These are phyloP conservation scores for Neodontobutis hainanensis DNA, from an alignment of 2,113 vertebrate species.

Conservation along the genomic window DNA sequence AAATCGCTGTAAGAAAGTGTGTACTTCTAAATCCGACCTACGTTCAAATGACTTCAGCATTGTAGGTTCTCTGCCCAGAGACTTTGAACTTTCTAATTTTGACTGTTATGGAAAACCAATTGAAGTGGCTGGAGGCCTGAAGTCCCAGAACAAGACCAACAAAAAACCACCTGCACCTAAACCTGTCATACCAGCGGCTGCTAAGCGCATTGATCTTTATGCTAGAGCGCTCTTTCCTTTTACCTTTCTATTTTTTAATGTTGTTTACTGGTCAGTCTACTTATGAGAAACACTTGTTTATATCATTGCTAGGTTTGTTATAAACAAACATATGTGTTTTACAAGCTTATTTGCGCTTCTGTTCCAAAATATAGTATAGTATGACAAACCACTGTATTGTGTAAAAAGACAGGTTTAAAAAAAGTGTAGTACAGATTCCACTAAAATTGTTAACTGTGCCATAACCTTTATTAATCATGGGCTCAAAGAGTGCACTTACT, in stretches of 20 bases:
- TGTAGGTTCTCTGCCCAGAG: constrained; percentile 94
- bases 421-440: no score
- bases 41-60: constrained; percentile 98
- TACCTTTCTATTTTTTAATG: constrained; percentile 96
- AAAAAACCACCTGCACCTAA: constrained; percentile 94
- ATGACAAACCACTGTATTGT: no score
- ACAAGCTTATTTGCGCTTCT: no score
- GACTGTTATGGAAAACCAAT: constrained; percentile 99
- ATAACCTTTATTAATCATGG: no score
- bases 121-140: constrained; percentile 86
- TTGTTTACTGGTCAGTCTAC: constrained; percentile 98
- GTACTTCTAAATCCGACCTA: constrained; percentile 96
- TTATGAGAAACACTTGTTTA: constrained; percentile 71
- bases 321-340: neutral
- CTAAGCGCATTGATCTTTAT: constrained; percentile 95
- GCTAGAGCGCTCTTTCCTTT: constrained; percentile 95
- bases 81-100: constrained; percentile 99
- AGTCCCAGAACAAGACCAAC: constrained; percentile 90
- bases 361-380: no score
- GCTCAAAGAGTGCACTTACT: no score
- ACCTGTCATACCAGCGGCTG: constrained; percentile 94
- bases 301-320: neutral
- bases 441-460: no score
- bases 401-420: no score
- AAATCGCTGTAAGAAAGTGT: constrained; percentile 97